phyloP scores from a whole-genome alignment of 2,797 vertebrate species.

The Enteromius viviparus region DNA sequence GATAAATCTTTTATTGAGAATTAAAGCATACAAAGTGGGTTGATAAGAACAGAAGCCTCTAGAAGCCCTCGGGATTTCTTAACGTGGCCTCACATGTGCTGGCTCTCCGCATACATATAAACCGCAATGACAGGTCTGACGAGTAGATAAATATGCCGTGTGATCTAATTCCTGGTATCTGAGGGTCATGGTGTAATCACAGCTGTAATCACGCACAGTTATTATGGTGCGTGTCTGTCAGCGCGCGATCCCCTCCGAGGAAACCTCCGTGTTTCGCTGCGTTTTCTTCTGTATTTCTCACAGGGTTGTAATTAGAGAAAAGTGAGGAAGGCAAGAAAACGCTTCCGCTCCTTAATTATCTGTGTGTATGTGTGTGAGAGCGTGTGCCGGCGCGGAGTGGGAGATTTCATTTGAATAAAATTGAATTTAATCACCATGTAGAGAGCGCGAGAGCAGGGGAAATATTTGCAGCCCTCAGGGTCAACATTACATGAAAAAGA shows the following conservation, averaged over 20 bases:
- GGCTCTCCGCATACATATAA: not conserved
- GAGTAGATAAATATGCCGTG: conserved; percentile 27
- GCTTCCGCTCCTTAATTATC: conserved; percentile 67
- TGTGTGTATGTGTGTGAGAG: conserved; percentile 39
- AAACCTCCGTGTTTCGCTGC: conserved; percentile 24
- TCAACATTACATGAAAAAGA: conserved; percentile 65
- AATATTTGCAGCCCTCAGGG: conserved; percentile 61
- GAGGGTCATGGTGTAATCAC: conserved; percentile 37
- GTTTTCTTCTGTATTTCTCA: conserved; percentile 45
- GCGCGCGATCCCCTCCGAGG: conserved; percentile 18
- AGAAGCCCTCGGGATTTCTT: not conserved
- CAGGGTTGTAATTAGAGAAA: conserved; percentile 64
- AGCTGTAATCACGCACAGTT: conserved; percentile 41
- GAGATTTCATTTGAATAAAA: conserved; percentile 72
- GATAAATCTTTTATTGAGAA: not conserved
- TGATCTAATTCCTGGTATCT: conserved; percentile 44
- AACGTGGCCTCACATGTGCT: not conserved
- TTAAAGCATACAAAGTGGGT: not conserved
- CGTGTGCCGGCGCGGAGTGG: conserved; percentile 31
- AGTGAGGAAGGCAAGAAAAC: conserved; percentile 57
- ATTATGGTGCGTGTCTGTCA: conserved; percentile 37
- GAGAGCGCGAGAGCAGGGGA: conserved; percentile 43
- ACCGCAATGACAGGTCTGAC: not conserved
- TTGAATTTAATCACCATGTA: conserved; percentile 65
- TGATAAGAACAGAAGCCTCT: not conserved